Evolutionary conservation across 1,140 invertebrate genomes (phyloP).

Genomic region (Chironomus tepperi): DNA sequence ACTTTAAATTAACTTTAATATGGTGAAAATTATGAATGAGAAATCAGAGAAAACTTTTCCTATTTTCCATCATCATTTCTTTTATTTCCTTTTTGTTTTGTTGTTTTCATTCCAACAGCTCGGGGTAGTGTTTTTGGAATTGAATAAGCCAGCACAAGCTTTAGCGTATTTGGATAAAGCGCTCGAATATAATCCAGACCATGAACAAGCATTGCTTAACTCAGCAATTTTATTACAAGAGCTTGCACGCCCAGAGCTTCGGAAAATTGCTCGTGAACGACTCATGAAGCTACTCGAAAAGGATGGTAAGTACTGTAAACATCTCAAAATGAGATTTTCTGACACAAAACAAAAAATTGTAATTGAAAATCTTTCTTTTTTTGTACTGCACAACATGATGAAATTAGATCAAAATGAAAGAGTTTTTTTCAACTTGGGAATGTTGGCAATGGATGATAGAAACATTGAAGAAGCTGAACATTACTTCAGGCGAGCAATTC

Average conservation of each 20-base stretch:
- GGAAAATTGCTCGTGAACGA: slow-evolving; percentile 67
- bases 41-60: slow-evolving; percentile 2
- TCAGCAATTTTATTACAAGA: slow-evolving; percentile 92
- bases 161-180: slow-evolving; percentile 88
- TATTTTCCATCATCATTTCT: slow-evolving; percentile 9
- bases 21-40: slow-evolving; percentile 12
- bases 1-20: slow-evolving; percentile 15
- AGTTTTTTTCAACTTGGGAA: slow-evolving; percentile 89
- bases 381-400: neutral
- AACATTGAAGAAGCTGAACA: slow-evolving; percentile 79
- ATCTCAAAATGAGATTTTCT: no score
- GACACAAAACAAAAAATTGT: no score
- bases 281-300: slow-evolving; percentile 73
- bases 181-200: slow-evolving; percentile 84
- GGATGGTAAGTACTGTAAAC: slow-evolving; percentile 41
- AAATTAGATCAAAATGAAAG: slow-evolving; percentile 66
- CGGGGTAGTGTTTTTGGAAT: slow-evolving; percentile 88
- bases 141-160: slow-evolving; percentile 83
- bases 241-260: slow-evolving; percentile 64
- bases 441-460: slow-evolving; percentile 92
- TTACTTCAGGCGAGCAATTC: slow-evolving; percentile 78
- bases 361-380: neutral
- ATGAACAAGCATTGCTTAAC: slow-evolving; percentile 89
- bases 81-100: neutral
- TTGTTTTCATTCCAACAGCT: slow-evolving; percentile 49